Conservation (phyloP, 2,797 vertebrate genomes). For the Molossus molossus region DNA sequence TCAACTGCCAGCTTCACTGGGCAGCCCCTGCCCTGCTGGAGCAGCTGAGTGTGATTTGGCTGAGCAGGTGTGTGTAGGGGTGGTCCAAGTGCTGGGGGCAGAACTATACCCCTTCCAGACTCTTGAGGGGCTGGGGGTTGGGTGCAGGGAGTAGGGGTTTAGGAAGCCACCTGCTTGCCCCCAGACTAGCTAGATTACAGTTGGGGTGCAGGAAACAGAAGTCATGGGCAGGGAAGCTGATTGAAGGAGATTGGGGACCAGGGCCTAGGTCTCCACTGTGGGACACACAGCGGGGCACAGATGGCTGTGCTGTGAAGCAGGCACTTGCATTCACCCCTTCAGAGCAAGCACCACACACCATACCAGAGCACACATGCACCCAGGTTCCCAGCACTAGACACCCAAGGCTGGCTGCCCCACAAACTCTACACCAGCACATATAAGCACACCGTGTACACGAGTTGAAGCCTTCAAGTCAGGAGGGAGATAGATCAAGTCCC, state of each 20-base stretch:
- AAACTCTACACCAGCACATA: not conserved
- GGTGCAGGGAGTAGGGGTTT: not conserved
- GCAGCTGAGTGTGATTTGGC: not conserved
- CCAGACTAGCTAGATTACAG: slow-evolving; percentile 12
- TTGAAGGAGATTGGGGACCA: not conserved
- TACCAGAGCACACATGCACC: not conserved
- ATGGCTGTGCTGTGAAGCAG: not conserved
- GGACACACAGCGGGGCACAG: not conserved
- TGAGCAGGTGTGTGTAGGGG: not conserved
- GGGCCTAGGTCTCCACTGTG: not conserved
- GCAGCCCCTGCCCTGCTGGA: not conserved
- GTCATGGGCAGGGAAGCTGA: not conserved
- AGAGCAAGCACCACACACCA: not conserved
- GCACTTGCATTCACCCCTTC: not conserved
- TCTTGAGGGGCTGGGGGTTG: not conserved
- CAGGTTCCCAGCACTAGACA: not conserved
- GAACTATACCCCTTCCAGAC: not conserved
- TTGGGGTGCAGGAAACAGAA: not conserved
- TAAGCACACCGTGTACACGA: not conserved
- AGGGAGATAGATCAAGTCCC: not conserved
- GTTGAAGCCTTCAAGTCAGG: not conserved
- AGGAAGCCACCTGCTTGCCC: not conserved
- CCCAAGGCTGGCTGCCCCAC: not conserved
- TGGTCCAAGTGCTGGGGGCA: not conserved
- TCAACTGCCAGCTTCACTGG: not conserved